Base-by-base conservation (phyloP, 1,140 invertebrate genomes). In the Atta colombica region DNA sequence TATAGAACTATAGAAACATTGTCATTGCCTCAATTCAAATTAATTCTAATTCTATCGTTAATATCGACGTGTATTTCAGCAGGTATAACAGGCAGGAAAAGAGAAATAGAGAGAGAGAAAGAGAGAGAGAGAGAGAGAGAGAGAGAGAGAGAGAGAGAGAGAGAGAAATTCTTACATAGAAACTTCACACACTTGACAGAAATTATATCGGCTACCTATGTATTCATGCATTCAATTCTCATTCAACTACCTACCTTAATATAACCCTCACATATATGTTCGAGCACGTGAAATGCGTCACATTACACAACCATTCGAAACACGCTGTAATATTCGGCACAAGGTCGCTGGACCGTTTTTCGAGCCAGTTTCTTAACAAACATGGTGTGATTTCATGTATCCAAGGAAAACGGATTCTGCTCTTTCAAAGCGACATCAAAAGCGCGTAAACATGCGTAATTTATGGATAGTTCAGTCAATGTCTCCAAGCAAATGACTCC, bases 311-410 rank as follows among this genome's bases (percentile, higher is more conserved):
- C 25, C 18, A 7, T 10, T 72, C 74, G 65, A 91, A 90, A 89
- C 85, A 28, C 58, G 68, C 39, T 55, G 53, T 87, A 90, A 90
- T 87, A 92, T 92, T 92, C 39, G 81, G 91, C 81, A 91, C 92
- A 93, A 93, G 92, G 92, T 91, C 84, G 90, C 75, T 91, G 91
- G 89, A 89, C 87, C 91, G 61, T 89, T 91, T 91, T 89, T 88
- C 82, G 39, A 51, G 18, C 21, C 12, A 49, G 18, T 84, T 84
- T 84, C 80, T 84, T 84, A 72, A 82, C 16, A 35, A 3, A 45
- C 53, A n/a, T 71, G 25, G 16, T 5, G 39, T 72, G 35, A 72
- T 72, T 82, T 82, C 68, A 68, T 6, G 12, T 82, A 82, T 82
- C 3, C 25, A n/a, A 71, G 8, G 4, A 3, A 84, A 61, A 84